Evolutionary conservation across 2,888 invertebrate species (phyloP), one percentile per base, ranked within the genome.

Genomic region (Caenorhabditis doughertyi): DNA sequence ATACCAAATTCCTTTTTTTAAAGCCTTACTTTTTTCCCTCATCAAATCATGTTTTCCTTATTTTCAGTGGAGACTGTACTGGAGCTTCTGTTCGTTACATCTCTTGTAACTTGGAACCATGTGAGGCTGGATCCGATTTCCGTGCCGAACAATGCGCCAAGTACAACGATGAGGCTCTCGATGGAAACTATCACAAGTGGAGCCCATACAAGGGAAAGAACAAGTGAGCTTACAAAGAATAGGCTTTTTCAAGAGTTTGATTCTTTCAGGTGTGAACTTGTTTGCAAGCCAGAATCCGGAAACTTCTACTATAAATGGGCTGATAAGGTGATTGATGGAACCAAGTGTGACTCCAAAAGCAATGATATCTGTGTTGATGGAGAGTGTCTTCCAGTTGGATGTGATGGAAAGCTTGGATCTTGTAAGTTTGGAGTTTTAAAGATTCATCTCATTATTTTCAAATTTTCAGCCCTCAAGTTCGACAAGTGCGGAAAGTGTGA

Each of bases 281-380:
- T 96, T 93, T 98, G 98, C 93, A 96, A 96, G 95, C 97, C 98
- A 0, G 94, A 94, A 81, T 95, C 95, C 0, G 96, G 96, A 92
- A 94, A 96, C 83, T 97, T 98, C 93, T 97, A 97, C 93, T 96
- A 95, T 93, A 94, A 96, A 21, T 96, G 96, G 91, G 95, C 95
- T 88, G 93, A 94, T 83, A 95, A 95, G 92, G 93, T 93, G 25
- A 87, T 92, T 95, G 97, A 83, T 94, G 95, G 80, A 95, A 98
- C 93, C 95, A 72, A 71, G 55, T 95, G 88, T 96, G 92, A 96
- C 81, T 95, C 96, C 90, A 90, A 91, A 64, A 94, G 94, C 47
- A 94, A 95, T 89, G 96, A 98, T 91, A 95, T 98, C 87, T 99
- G 98, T 92, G 97, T 99, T 68, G 95, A 96, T 92, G 98, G 98